Evolutionary conservation across 2,888 invertebrate genomes (phyloP), one percentile per base, ranked within the genome.

Genomic region (Epicampocera succincta): DNA sequence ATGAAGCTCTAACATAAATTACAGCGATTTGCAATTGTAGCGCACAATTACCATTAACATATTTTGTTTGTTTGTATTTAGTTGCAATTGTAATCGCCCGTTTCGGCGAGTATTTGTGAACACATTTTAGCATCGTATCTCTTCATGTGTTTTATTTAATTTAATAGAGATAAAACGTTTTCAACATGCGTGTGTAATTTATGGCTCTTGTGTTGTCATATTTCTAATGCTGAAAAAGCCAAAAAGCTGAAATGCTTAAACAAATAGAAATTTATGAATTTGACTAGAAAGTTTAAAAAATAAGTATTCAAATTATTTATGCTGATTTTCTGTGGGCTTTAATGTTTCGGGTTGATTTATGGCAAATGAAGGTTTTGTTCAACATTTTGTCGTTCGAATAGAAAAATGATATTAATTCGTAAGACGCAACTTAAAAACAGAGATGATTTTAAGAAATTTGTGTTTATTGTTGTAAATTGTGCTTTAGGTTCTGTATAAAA

Each of bases 131-230:
- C 3, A 33, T 33, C 8, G 33, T 33, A 33, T 6, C 33, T 33
- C 1, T 33, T 33, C 33, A 33, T 44, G 13, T 44, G 4, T 12
- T 44, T 44, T 40, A 25, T 61, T 11, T 48, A 19, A 52, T 61
- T 61, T n/a, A 60, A 61, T 61, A 52, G 12, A 61, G 60, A 60
- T 72, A 63, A 63, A 52, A 29, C 42, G 29, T 29, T 52, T 52
- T 25, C 61, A 61, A 63, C 61, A 42, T 72, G 61, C 72, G 52
- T 61, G 50, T 19, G 3, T 15, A 44, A 21, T 60, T 61, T 50
- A 52, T 72, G 33, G 9, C 58, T 40, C 19, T 40, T 29, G 17
- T 50, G 17, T 19, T 19, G 19, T 50, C 19, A 12, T 11, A 50
- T 15, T 50, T 50, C 2, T 17, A 12, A 19, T 50, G 12, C 19